Conservation (phyloP, 2,888 invertebrate genomes). For the Scaptomyza flava region DNA sequence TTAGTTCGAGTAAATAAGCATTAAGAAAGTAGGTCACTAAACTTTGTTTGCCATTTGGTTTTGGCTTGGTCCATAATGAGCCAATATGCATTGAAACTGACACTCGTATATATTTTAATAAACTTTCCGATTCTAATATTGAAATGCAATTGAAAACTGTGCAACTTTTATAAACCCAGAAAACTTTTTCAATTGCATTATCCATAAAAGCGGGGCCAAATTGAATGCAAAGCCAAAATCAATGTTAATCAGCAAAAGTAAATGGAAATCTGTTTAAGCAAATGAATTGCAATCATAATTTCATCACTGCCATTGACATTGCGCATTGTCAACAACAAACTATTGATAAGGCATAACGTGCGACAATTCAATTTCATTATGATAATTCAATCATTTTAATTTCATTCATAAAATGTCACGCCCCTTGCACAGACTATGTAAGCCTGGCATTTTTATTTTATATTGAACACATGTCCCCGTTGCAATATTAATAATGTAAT, state of each 20-base stretch:
- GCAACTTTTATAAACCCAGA: conserved; percentile 24
- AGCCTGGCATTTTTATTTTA: not conserved
- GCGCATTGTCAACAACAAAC: conserved; percentile 23
- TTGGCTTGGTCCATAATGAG: conserved; percentile 37
- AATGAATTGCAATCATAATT: conserved; percentile 27
- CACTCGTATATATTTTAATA: conserved; percentile 46
- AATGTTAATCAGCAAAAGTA: conserved; percentile 40
- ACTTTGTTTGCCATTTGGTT: conserved; percentile 53
- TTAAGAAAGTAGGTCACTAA: conserved; percentile 60
- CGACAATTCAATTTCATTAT: conserved; percentile 17
- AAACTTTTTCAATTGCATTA: conserved; percentile 68
- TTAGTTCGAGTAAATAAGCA: conserved; percentile 12
- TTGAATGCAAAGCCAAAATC: conserved; percentile 20
- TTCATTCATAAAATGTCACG: not conserved
- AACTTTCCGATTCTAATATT: conserved; percentile 54
- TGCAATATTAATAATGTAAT: conserved; percentile 20
- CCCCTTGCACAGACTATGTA: not conserved
- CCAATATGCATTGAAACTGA: conserved; percentile 47
- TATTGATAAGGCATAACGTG: conserved; percentile 2
- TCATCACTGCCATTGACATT: conserved; percentile 12
- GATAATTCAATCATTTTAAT: conserved; percentile 7
- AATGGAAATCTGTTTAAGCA: conserved; percentile 31
- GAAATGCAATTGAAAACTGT: conserved; percentile 39
- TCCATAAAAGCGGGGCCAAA: conserved; percentile 21
- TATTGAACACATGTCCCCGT: not conserved